These are phyloP conservation scores for Cynoglossus semilaevis DNA, from an alignment of 2,113 vertebrate genomes.

Conservation along the genomic window DNA sequence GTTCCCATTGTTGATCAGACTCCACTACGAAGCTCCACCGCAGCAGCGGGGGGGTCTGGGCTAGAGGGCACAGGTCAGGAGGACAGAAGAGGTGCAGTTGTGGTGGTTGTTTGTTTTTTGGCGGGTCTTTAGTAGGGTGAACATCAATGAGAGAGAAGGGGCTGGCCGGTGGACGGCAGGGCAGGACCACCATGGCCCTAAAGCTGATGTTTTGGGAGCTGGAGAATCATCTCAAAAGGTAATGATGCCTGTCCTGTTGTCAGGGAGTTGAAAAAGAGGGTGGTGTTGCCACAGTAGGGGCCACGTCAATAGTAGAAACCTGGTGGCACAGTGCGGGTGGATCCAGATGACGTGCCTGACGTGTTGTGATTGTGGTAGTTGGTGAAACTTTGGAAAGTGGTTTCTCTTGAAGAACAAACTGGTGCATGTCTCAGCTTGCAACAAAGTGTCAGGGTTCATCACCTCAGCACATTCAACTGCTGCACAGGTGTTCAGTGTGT, in stretches of 20 bases:
- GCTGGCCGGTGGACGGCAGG: conserved; percentile 44
- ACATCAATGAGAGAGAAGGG: conserved; percentile 65
- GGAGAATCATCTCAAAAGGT: conserved; percentile 74
- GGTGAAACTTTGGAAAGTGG: neutral
- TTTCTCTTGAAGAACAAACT: neutral
- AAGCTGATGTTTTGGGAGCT: conserved; percentile 73
- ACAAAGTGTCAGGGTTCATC: neutral
- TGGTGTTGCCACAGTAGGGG: neutral
- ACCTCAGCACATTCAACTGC: neutral
- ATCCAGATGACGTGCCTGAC: too few species aligned
- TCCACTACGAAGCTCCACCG: conserved; percentile 30
- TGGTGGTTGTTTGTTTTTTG: conserved; percentile 21
- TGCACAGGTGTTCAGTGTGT: conserved; percentile 1
- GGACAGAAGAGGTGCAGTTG: conserved; percentile 26
- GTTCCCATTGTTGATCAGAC: conserved; percentile 36
- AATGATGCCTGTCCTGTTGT: conserved; percentile 48
- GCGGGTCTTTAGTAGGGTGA: conserved; percentile 5
- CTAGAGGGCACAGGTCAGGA: conserved; percentile 45
- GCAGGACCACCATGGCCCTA: conserved; percentile 54
- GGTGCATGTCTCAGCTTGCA: neutral
- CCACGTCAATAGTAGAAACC: neutral
- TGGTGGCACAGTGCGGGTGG: too few species aligned
- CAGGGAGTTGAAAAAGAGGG: neutral
- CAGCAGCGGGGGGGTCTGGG: conserved; percentile 27
- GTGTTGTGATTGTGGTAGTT: conserved; percentile 5